Conservation (phyloP, 2,113 vertebrate genomes). For the Acrocephalus kingi region DNA sequence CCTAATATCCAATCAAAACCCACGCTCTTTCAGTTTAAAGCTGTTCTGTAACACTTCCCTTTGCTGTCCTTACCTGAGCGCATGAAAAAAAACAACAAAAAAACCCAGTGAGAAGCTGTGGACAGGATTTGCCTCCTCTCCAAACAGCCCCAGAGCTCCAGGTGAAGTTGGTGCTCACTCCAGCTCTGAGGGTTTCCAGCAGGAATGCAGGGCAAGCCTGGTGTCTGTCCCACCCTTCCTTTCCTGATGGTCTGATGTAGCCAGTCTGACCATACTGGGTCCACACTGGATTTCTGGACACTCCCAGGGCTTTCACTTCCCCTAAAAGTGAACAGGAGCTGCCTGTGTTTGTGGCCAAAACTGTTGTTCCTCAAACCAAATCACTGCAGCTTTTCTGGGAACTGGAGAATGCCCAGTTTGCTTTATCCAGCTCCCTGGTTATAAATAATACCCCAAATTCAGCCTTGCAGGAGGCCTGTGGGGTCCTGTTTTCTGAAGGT, state of each 20-base stretch:
- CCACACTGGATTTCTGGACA: neutral
- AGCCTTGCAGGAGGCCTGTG: neutral
- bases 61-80: neutral
- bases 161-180: neutral
- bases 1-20: neutral
- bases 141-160: neutral
- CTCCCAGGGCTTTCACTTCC: neutral
- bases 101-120: neutral
- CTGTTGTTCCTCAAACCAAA: neutral
- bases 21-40: neutral
- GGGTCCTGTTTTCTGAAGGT: neutral
- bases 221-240: neutral
- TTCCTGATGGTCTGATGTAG: neutral
- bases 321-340: neutral
- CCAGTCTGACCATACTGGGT: neutral
- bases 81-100: neutral
- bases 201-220: neutral
- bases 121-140: accelerated
- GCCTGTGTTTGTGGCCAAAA: neutral
- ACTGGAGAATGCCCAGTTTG: neutral
- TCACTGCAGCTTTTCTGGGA: neutral
- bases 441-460: neutral
- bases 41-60: neutral
- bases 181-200: neutral
- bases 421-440: neutral